phyloP scores from a whole-genome alignment of 2,888 invertebrate genomes.

The Ashinkailepas kermadecensis region DNA sequence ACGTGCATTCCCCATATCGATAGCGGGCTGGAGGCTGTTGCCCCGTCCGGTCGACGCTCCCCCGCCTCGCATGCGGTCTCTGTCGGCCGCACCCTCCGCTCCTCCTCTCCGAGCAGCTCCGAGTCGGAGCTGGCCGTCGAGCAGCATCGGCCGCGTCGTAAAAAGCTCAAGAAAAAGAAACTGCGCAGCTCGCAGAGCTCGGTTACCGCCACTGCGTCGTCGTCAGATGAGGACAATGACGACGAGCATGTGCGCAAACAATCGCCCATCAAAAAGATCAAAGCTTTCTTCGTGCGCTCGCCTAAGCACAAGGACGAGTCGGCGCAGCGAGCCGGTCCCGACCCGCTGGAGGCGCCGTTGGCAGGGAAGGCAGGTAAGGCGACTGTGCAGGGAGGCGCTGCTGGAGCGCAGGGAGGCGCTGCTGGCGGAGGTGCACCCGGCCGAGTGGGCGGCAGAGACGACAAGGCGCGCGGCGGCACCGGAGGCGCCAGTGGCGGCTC shows the following conservation, averaged over 20 bases:
- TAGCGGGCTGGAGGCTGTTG: neutral
- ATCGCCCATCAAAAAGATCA: conserved; percentile 1
- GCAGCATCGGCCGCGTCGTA: neutral
- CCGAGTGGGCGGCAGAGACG: neutral
- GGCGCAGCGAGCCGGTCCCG: neutral
- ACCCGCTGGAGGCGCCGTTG: neutral
- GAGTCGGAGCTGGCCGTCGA: neutral
- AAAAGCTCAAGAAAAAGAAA: conserved; percentile 10
- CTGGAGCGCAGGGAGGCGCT: neutral
- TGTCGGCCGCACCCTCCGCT: neutral
- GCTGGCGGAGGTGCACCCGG: neutral
- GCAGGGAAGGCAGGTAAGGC: neutral
- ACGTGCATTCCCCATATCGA: conserved; percentile 9
- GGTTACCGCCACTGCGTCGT: neutral
- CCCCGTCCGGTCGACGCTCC: neutral
- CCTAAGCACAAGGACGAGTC: conserved; percentile 7
- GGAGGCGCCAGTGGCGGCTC: neutral
- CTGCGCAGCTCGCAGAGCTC: conserved; percentile 9
- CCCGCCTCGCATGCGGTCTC: neutral
- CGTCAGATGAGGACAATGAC: neutral
- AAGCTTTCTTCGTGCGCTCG: neutral
- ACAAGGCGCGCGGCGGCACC: neutral
- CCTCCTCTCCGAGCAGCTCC: neutral
- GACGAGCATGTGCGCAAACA: neutral
- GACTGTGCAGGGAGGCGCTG: too few relatives aligned